These are phyloP conservation scores for Caenorhabditis elegans DNA, from an alignment of 1,140 invertebrate species.

Conservation along the genomic window WBcel235 BX284606.5:15174001-15174500, in stretches of 20 bases:
- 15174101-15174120: constrained; percentile 64
- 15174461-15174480: too few species aligned
- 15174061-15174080: neutral
- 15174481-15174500: too few species aligned
- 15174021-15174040: constrained; percentile 57
- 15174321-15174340: too few species aligned
- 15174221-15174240: constrained; percentile 31
- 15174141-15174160: constrained; percentile 61
- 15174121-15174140: constrained; percentile 53
- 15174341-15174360: too few species aligned
- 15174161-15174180: constrained; percentile 58
- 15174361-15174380: too few species aligned
- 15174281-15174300: too few species aligned
- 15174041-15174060: neutral
- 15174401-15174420: too few species aligned
- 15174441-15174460: too few species aligned
- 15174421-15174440: too few species aligned
- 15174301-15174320: too few species aligned
- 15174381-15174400: too few species aligned
- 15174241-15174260: neutral
- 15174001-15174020: constrained; percentile 45
- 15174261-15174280: neutral
- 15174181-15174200: constrained; percentile 47
- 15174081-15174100: constrained; percentile 58
- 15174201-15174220: constrained; percentile 8